A percentile compares a stretch with the other conserved stretches of the same genome.
phyloP scores from a whole-genome alignment of 2,888 invertebrate genomes.

The Strigamia maritima region DNA sequence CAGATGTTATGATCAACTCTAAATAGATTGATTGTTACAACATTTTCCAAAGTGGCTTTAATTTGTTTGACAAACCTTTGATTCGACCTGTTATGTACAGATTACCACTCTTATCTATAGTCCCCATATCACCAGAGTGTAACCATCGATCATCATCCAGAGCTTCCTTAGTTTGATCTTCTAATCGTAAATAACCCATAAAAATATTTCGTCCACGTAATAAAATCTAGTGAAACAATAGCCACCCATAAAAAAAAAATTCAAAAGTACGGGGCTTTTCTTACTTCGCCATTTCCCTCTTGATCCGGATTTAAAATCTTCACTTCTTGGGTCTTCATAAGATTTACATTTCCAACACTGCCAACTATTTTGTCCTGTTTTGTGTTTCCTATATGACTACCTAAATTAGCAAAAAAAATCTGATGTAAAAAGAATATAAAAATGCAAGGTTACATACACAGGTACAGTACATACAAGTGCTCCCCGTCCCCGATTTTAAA shows the following conservation, averaged over 20 bases:
- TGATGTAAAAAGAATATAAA: not conserved
- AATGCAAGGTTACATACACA: not conserved
- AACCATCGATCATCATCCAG: not conserved
- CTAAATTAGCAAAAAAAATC: not conserved
- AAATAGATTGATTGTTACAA: constrained; percentile 36
- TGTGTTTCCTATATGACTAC: constrained; percentile 49
- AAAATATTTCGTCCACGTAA: not conserved
- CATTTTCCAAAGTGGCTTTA: too few species aligned
- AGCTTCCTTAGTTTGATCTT: not conserved
- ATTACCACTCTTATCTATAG: not conserved
- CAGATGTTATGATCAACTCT: constrained; percentile 88
- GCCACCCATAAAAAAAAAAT: not conserved
- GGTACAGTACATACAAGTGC: not conserved
- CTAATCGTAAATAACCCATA: constrained; percentile 17
- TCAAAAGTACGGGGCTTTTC: not conserved
- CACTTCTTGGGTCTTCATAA: constrained; percentile 57
- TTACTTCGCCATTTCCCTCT: constrained; percentile 73
- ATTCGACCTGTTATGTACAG: not conserved
- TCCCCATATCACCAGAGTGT: not conserved
- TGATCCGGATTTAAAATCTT: constrained; percentile 66
- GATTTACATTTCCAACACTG: constrained; percentile 55
- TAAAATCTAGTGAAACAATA: not conserved
- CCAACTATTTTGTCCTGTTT: not conserved
- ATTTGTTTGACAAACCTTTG: not conserved
- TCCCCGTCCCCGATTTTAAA: too few species aligned